Percentiles rank a stretch among this genome's conserved stretches.
phyloP scores from a whole-genome alignment of 2,113 vertebrate species.

The Craseonycteris thonglongyai region DNA sequence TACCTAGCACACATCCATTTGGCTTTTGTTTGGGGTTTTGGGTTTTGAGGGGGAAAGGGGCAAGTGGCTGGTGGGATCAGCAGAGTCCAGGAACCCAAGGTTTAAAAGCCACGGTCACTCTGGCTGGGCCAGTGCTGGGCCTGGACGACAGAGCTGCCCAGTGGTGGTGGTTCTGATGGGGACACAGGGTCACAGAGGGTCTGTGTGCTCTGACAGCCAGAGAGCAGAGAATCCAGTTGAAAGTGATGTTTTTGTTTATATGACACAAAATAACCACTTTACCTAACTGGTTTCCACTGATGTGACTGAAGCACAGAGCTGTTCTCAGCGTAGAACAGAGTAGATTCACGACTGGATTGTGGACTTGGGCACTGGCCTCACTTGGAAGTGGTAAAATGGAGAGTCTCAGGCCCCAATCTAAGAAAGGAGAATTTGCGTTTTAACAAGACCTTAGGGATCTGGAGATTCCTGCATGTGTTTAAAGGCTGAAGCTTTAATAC shows the following conservation, averaged over 20 bases:
- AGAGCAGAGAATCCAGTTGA: not conserved
- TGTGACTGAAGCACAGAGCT: not conserved
- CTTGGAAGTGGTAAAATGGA: not conserved
- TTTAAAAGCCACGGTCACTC: not conserved
- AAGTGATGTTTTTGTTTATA: not conserved
- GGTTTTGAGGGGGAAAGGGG: not conserved
- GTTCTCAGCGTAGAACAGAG: not conserved
- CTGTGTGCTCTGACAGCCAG: not conserved
- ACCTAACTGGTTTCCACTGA: not conserved
- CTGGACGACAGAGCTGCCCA: no score
- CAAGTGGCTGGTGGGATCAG: not conserved
- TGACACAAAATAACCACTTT: not conserved
- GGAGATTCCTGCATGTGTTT: fast-evolving
- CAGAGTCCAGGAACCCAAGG: not conserved
- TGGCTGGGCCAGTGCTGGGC: no score
- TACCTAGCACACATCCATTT: not conserved
- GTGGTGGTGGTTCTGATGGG: not conserved
- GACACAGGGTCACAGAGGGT: no score
- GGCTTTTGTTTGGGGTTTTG: not conserved
- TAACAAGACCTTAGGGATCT: not conserved
- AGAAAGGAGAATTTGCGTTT: not conserved
- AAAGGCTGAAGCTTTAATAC: not conserved
- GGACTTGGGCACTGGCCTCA: not conserved
- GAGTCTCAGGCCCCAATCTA: not conserved
- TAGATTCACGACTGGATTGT: fast-evolving